Percentiles rank a stretch among this genome's conserved stretches.
Conservation (phyloP, 2,888 invertebrate species). For the Listrodromus nycthemerus region DNA sequence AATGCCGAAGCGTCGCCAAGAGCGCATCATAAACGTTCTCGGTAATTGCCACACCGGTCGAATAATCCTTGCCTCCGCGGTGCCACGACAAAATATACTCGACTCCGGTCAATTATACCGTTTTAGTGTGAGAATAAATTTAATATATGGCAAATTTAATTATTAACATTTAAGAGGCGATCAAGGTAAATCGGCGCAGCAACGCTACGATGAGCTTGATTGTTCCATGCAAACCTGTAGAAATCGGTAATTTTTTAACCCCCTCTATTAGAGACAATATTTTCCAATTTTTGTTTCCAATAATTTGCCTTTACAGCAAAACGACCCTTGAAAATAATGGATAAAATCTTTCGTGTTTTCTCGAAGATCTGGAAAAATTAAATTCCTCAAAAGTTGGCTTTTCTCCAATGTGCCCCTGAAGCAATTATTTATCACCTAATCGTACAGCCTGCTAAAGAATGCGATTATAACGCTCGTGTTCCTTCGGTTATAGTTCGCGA, state of each 20-base stretch:
- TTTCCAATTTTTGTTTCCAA: not conserved
- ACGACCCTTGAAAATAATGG: too few relatives aligned
- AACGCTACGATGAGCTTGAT: not conserved
- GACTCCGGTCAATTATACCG: not conserved
- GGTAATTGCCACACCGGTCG: slow-evolving; percentile 25
- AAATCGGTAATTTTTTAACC: not conserved
- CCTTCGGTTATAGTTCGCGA: not conserved
- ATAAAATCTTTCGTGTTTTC: not conserved
- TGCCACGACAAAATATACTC: not conserved
- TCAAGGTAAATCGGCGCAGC: not conserved
- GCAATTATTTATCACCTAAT: not conserved
- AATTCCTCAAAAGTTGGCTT: not conserved
- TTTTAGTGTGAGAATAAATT: not conserved
- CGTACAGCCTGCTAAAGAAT: not conserved
- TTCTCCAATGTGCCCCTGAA: not conserved
- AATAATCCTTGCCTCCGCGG: slow-evolving; percentile 1
- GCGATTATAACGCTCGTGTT: not conserved
- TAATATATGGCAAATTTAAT: not conserved
- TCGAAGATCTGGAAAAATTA: not conserved
- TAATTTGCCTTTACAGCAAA: not conserved
- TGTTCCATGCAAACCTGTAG: not conserved
- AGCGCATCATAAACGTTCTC: slow-evolving; percentile 24
- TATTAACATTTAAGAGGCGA: not conserved
- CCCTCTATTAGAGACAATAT: not conserved
- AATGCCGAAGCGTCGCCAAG: slow-evolving; percentile 71